These are phyloP conservation scores for Eupithecia subfuscata DNA, from an alignment of 2,888 invertebrate genomes.

Conservation along the genomic window DNA sequence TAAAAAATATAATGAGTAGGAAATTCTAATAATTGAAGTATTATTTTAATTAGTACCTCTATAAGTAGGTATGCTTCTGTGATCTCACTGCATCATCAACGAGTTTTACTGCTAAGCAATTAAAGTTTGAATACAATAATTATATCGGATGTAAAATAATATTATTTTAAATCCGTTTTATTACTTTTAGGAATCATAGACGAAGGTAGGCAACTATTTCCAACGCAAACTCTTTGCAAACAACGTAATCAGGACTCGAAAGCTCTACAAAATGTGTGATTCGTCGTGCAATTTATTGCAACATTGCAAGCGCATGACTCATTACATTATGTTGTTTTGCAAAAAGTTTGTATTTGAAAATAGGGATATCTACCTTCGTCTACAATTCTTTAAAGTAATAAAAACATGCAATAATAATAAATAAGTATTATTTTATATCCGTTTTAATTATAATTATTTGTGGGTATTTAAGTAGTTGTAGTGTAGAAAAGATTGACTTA, in stretches of 20 bases:
- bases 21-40: neutral
- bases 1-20: neutral
- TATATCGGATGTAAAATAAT: neutral
- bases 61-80: neutral
- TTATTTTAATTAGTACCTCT: neutral
- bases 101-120: neutral
- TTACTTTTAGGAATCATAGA: neutral
- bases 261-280: too few species aligned
- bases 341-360: too few species aligned
- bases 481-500: constrained; percentile 13
- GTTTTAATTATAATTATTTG: too few species aligned
- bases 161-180: neutral
- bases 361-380: too few species aligned
- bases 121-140: neutral
- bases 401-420: too few species aligned
- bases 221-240: too few species aligned
- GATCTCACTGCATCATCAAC: neutral
- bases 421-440: too few species aligned
- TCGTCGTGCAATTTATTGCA: too few species aligned
- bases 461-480: neutral
- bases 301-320: too few species aligned
- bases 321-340: too few species aligned
- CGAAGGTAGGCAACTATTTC: neutral
- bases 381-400: too few species aligned
- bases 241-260: too few species aligned